Base-by-base conservation (phyloP, 2,797 vertebrate species). In the Mormyrus hasselquistii region DNA sequence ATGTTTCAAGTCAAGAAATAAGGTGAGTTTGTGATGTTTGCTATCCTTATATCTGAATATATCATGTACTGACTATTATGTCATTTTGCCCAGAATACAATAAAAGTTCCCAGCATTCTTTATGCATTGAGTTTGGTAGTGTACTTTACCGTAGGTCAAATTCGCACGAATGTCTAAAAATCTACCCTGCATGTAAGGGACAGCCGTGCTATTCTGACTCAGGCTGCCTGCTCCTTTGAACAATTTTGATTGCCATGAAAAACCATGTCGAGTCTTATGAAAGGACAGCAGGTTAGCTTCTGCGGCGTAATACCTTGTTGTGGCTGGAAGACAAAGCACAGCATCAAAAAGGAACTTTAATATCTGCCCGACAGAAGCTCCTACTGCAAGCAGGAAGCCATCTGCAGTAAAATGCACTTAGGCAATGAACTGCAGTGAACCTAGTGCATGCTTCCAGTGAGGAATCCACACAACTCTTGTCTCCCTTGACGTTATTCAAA, bases 281-380 rank as follows among this genome's bases (percentile, higher is more conserved):
- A 87, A 59, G 86, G 22, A 38, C 50, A 57, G 22, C 53, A 38
- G 53, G 53, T 41, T 22, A 44, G 34, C 16, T 59, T 87, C 29
- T 57, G 53, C 14, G n/a, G 53, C 34, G 14, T 29, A n/a, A 38
- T 87, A 85, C 82, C 41, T 52, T 85, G 19, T 57, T 41, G 29
- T 52, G 86, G 29, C 53, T 86, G 52, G 86, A 59, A 57, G 86
- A 87, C 86, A 87, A 50, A 52, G 82, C 9, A 4, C 47, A 52
- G 47, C n/a, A 85, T 52, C 47, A 52, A 59, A 59, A 59, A 16
- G 53, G 34, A 59, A 57, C 86, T 87, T 87, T 87, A 87, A 87
- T 57, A 41, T 87, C 86, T 22, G 53, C 34, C 53, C 6, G 14
- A n/a, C 86, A 59, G 41, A 59, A 87, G 50, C 22, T 55, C 6